These are phyloP conservation scores for Silvanus unidentatus DNA, from an alignment of 2,888 invertebrate genomes.

Conservation along the genomic window DNA sequence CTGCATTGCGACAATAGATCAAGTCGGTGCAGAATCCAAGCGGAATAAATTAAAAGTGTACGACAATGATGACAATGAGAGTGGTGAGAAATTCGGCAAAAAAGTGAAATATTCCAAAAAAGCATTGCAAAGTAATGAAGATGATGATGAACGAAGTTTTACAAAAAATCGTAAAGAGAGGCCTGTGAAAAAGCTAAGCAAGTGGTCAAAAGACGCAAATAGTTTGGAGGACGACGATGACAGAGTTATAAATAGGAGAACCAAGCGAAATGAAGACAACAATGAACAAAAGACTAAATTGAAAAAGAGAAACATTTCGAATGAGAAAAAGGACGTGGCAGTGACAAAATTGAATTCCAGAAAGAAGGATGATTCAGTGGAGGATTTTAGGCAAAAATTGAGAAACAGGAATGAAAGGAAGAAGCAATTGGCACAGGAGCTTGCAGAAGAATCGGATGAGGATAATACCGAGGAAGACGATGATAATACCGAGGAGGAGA, in stretches of 20 bases:
- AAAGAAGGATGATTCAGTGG: neutral
- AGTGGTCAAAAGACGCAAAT: neutral
- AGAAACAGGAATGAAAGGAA: neutral
- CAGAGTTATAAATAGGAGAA: too few relatives aligned
- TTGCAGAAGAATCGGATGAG: neutral
- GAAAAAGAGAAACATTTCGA: neutral
- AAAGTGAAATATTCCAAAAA: neutral
- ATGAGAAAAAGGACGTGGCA: neutral
- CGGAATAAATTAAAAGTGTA: neutral
- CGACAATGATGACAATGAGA: slow-evolving; percentile 5
- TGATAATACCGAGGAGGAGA: slow-evolving; percentile 1
- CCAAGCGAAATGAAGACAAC: too few relatives aligned
- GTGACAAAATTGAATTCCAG: neutral
- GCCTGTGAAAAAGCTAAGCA: neutral
- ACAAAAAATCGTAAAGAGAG: slow-evolving; percentile 2
- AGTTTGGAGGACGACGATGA: too few relatives aligned
- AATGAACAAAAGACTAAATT: neutral
- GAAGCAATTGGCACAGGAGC: neutral
- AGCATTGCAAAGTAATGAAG: neutral
- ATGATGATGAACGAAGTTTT: slow-evolving; percentile 2
- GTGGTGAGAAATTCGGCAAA: slow-evolving; percentile 3
- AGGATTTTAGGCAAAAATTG: neutral
- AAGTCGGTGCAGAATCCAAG: neutral
- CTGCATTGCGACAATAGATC: neutral
- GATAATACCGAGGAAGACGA: slow-evolving; percentile 8